Evolutionary conservation across 1,140 invertebrate genomes (phyloP), one percentile per base, ranked within the genome.

Genomic region (Philopotamus ludificatus): DNA sequence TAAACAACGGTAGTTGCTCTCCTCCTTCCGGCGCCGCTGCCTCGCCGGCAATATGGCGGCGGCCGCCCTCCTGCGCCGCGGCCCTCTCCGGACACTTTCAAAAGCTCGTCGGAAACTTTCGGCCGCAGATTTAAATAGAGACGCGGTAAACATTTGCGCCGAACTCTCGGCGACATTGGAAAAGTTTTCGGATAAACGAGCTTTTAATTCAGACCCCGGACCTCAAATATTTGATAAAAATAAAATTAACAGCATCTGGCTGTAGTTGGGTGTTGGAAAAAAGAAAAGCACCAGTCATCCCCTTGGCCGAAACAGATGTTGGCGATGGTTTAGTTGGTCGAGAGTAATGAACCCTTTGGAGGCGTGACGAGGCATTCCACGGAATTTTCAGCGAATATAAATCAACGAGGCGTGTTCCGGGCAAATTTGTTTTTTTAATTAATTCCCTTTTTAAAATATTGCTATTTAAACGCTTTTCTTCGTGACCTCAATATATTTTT

Each of bases 31-130:
- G 16, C 7, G 34, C 9, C 20, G 9, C 41, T 2, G 45, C 34
- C 2, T 9, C 23, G 8, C 57, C 16, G 10, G 8, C 57, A 57
- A 39, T 28, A 57, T 57, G 8, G n/a, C 21, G 41, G 18, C 39
- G 39, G 12, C 49, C 22, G 7, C 8, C 10, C 26, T 26, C 53
- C 4, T 16, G 12, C 7, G 2, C 9, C 39, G 1, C 41, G 9
- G 15, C 42, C 22, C 57, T 22, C 21, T 26, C 4, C 8, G 22
- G 41, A 50, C 39, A 55, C 60, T 50, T 63, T 66, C 51, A 53
- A 64, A 63, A 63, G 60, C 66, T 59, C 60, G 22, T 67, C 59
- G 51, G 44, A 64, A 64, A 63, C 41, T 59, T 67, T 51, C 34
- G 45, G 55, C 23, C 55, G 57, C 34, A 16, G 20, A 4, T 59